phyloP scores from a whole-genome alignment of 2,797 vertebrate species.

The Mus minutoides region DNA sequence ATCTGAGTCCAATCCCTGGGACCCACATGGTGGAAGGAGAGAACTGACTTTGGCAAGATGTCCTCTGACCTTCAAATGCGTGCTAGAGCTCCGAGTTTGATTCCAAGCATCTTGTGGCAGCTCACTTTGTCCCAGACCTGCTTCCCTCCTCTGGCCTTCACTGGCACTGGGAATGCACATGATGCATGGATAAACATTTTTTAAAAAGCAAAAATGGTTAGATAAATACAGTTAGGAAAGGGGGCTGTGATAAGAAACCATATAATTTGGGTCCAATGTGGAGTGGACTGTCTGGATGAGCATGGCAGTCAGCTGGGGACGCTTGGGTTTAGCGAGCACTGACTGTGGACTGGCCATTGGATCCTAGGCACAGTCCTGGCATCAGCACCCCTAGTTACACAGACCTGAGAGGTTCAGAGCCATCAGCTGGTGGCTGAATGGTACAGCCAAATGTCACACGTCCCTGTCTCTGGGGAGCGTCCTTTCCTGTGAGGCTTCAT shows the following conservation, averaged over 20 bases:
- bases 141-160: neutral
- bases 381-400: neutral
- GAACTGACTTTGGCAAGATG: neutral
- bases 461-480: neutral
- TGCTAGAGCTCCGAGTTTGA: too few relatives aligned
- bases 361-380: neutral
- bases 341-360: neutral
- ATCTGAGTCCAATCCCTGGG: neutral
- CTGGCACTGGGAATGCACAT: neutral
- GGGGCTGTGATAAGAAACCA: neutral
- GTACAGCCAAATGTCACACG: neutral
- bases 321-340: neutral
- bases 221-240: neutral
- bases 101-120: neutral
- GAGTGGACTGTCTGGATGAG: neutral
- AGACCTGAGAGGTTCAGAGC: constrained; percentile 13
- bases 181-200: neutral
- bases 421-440: neutral
- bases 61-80: neutral
- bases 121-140: neutral
- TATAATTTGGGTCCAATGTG: neutral
- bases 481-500: neutral
- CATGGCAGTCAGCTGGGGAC: neutral
- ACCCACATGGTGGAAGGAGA: neutral
- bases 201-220: neutral